Evolutionary conservation across 1,140 invertebrate genomes (phyloP), one percentile per base, ranked within the genome.

Genomic region (Drosophila pandora): DNA sequence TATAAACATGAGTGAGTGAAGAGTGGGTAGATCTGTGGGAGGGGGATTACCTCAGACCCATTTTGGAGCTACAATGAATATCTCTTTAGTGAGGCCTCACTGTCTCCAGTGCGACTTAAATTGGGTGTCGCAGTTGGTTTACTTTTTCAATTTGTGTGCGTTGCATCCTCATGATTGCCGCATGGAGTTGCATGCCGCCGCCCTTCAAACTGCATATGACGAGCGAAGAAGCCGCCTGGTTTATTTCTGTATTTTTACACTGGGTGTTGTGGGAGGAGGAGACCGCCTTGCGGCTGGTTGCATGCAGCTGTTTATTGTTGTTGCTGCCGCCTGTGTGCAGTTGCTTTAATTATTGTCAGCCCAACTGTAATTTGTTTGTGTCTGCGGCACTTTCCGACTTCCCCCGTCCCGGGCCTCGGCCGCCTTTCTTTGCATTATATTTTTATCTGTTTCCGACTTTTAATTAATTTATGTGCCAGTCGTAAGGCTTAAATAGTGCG

Each of bases 331-430:
- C 28, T 39, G 25, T 52, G 53, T 43, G 41, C 54, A 80, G 80
- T 84, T 80, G 76, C 81, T 76, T 84, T 84, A 84, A 84, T 85
- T 81, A 81, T 84, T 80, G 80, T 84, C 81, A 80, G 77, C 64
- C 71, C 75, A 79, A 80, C 60, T 79, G 76, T 63, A 55, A 67
- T 76, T 50, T 73, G 68, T 60, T 67, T 67, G 68, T 67, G 45
- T 45, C 54, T 74, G 39, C 34, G 45, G 5, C 39, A 37, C 41
- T 47, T 52, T 48, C 7, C 48, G 21, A 2, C 21, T 17, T 34
- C 25, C 43, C 23, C 32, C 8, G 9, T 9, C 32, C 0, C 10
- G 12, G 34, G 34, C 12, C 48, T 21, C 67, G 7, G 12, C 28
- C 21, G 30, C 37, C 45, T 48, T 65, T 53, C 57, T 67, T 70